A percentile compares a stretch with the other conserved stretches of the same genome.
Evolutionary conservation across 2,797 vertebrate genomes (phyloP).

Genomic region (Serranus cabrilla): DNA sequence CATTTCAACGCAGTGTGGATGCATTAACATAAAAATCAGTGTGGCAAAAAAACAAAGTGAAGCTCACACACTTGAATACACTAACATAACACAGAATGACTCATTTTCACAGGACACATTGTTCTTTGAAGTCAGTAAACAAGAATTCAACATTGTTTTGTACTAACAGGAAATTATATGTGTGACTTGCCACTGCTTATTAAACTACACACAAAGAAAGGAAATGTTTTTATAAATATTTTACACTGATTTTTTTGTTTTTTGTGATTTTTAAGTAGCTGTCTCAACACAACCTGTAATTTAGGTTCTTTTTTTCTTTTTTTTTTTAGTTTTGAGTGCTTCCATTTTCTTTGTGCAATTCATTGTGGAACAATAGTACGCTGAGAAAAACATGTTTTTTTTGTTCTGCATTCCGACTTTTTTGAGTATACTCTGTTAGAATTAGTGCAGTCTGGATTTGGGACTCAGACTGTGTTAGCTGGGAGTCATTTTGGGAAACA

Average conservation of each 20-base stretch:
- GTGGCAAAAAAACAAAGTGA: not conserved
- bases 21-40: not conserved
- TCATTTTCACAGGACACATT: not conserved
- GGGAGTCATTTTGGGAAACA: not conserved
- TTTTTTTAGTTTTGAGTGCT: constrained; percentile 1
- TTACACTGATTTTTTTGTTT: not conserved
- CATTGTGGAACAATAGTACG: not conserved
- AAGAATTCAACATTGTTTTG: not conserved
- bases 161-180: not conserved
- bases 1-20: too few species aligned
- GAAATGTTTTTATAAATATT: not conserved
- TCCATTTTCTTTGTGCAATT: constrained; percentile 6
- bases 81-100: not conserved
- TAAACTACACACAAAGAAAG: not conserved
- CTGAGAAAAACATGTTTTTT: not conserved
- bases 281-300: not conserved
- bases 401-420: not conserved
- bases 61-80: not conserved
- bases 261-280: not conserved
- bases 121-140: not conserved
- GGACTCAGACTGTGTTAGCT: not conserved
- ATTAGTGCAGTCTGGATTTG: not conserved
- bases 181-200: not conserved
- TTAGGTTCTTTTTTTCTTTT: constrained; percentile 6
- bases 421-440: not conserved